These are phyloP conservation scores for Platyura marginata DNA, from an alignment of 1,140 invertebrate species.

Conservation along the genomic window DNA sequence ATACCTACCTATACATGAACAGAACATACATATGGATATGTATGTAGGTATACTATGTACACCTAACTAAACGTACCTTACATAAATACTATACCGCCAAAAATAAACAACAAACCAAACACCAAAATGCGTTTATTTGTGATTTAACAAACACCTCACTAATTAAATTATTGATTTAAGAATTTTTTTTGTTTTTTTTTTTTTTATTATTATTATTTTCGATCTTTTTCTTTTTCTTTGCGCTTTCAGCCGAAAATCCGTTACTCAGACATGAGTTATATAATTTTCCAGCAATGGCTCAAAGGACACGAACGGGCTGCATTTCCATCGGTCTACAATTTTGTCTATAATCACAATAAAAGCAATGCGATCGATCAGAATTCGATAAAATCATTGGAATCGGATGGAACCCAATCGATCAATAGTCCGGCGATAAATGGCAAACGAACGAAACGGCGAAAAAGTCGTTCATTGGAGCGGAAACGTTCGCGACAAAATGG, in stretches of 20 bases:
- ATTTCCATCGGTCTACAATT: slow-evolving; percentile 1
- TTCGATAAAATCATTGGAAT: not conserved
- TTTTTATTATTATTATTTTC: too few relatives aligned
- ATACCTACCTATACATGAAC: too few relatives aligned
- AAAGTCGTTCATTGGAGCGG: not conserved
- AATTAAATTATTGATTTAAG: too few relatives aligned
- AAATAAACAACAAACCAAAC: too few relatives aligned
- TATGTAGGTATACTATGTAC: too few relatives aligned
- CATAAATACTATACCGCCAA: too few relatives aligned
- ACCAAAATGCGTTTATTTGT: too few relatives aligned
- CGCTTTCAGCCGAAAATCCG: slow-evolving; percentile 2
- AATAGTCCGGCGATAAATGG: not conserved
- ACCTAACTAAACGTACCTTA: too few relatives aligned
- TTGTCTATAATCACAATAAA: not conserved
- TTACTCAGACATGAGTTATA: slow-evolving; percentile 1
- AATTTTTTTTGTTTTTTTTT: too few relatives aligned
- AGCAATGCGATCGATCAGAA: not conserved
- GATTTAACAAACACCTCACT: too few relatives aligned
- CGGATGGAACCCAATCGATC: not conserved
- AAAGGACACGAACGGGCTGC: not conserved
- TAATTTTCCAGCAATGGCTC: not conserved
- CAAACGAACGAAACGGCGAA: not conserved
- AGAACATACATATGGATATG: too few relatives aligned
- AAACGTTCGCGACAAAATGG: not conserved
- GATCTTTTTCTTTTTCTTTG: too few relatives aligned